phyloP scores from a whole-genome alignment of 2,888 invertebrate species.

The Lottia scabra region DNA sequence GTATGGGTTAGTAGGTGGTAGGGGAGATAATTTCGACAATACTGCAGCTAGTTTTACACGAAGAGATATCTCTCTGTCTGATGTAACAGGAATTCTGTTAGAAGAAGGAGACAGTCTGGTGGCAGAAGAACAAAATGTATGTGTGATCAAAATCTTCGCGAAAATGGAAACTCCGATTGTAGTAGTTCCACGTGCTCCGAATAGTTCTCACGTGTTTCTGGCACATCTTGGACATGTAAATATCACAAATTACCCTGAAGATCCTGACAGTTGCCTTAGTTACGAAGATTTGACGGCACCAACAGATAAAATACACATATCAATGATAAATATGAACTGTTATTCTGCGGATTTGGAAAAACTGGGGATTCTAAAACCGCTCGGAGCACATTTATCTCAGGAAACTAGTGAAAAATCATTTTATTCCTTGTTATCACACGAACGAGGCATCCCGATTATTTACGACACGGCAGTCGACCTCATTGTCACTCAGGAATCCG shows the following conservation, averaged over 20 bases:
- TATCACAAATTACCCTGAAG: slow-evolving; percentile 46
- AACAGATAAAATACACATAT: slow-evolving; percentile 71
- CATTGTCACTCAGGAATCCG: slow-evolving; percentile 72
- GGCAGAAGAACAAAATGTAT: background rate
- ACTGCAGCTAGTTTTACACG: slow-evolving; percentile 3
- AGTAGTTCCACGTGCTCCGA: slow-evolving; percentile 83
- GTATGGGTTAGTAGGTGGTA: slow-evolving; percentile 76
- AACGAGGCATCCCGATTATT: slow-evolving; percentile 80
- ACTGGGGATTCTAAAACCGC: slow-evolving; percentile 13
- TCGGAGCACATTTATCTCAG: background rate
- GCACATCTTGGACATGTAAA: slow-evolving; percentile 93
- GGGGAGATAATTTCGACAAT: slow-evolving; percentile 19
- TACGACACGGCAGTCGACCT: slow-evolving; percentile 89
- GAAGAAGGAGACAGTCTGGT: slow-evolving; percentile 25
- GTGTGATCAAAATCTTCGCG: slow-evolving; percentile 74
- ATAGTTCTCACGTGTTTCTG: slow-evolving; percentile 86
- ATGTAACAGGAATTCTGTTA: slow-evolving; percentile 35
- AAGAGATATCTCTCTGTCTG: slow-evolving; percentile 31
- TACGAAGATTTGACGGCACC: slow-evolving; percentile 21
- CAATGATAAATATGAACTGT: slow-evolving; percentile 88
- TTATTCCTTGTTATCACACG: slow-evolving; percentile 28
- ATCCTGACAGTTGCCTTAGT: background rate
- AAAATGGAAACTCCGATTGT: slow-evolving; percentile 92
- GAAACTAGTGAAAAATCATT: slow-evolving; percentile 12
- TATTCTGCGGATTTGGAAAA: slow-evolving; percentile 79